Evolutionary conservation across 1,140 invertebrate genomes (phyloP).

Genomic region (Dreissena polymorpha): DNA sequence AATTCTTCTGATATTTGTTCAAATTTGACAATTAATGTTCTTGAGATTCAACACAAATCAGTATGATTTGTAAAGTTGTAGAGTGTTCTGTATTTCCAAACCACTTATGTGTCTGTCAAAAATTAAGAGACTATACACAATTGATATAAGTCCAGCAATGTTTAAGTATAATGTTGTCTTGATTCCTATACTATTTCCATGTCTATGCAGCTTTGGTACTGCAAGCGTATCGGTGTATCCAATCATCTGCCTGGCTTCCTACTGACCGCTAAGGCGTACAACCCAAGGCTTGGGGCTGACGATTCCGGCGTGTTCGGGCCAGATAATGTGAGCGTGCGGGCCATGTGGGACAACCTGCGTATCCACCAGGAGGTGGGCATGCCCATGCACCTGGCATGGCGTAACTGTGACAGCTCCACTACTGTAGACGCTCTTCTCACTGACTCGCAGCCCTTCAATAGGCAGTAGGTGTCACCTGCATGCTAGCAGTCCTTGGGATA

Average conservation of each 20-base stretch:
- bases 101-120: too few relatives aligned
- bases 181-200: neutral
- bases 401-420: conserved; percentile 79
- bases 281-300: conserved; percentile 36
- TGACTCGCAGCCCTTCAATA: conserved; percentile 71
- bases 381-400: conserved; percentile 89
- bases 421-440: conserved; percentile 74
- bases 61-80: too few relatives aligned
- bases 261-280: conserved; percentile 82
- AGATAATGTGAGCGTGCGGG: conserved; percentile 69
- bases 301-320: conserved; percentile 52
- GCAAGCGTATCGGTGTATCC: conserved; percentile 92
- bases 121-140: too few relatives aligned
- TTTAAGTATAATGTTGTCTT: too few relatives aligned
- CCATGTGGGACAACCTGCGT: conserved; percentile 75
- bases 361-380: conserved; percentile 86
- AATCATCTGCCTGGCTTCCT: conserved; percentile 90
- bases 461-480: conserved; percentile 72
- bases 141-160: too few relatives aligned
- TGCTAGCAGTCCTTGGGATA: too few relatives aligned
- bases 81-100: too few relatives aligned
- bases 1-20: too few relatives aligned
- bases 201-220: conserved; percentile 88
- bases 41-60: too few relatives aligned
- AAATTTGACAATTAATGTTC: too few relatives aligned